phyloP scores from a whole-genome alignment of 2,797 vertebrate species.

The Nannoperca australis region DNA sequence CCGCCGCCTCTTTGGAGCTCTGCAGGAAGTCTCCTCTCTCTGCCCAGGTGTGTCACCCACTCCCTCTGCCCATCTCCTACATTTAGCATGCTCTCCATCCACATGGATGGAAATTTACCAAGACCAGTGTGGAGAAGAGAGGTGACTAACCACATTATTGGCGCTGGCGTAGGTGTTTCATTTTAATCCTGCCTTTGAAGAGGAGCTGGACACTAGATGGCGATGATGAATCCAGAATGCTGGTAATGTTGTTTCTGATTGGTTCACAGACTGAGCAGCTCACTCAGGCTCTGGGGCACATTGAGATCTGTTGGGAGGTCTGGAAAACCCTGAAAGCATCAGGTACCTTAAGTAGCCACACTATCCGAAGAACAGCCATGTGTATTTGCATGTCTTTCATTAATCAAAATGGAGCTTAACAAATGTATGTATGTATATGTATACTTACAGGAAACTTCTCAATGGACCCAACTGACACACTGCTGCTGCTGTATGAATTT shows the following conservation, averaged over 20 bases:
- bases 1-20: slow-evolving; percentile 88
- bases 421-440: slow-evolving; percentile 6
- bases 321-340: slow-evolving; percentile 90
- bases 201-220: slow-evolving; percentile 78
- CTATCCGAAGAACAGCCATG: background rate
- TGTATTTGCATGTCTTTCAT: background rate
- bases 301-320: slow-evolving; percentile 88
- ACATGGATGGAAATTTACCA: slow-evolving; percentile 73
- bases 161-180: slow-evolving; percentile 64
- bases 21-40: slow-evolving; percentile 82
- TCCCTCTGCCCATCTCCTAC: slow-evolving; percentile 51
- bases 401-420: background rate
- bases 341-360: slow-evolving; percentile 79
- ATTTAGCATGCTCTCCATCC: slow-evolving; percentile 62
- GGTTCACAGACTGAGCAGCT: slow-evolving; percentile 84
- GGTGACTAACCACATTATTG: slow-evolving; percentile 72
- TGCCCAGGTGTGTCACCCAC: slow-evolving; percentile 85
- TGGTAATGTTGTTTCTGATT: slow-evolving; percentile 25
- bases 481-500: slow-evolving; percentile 95
- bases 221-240: slow-evolving; percentile 58
- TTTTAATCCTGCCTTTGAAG: slow-evolving; percentile 44
- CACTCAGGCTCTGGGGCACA: slow-evolving; percentile 86
- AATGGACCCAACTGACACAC: slow-evolving; percentile 87
- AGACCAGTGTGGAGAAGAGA: slow-evolving; percentile 63
- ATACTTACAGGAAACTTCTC: slow-evolving; percentile 83